Base-by-base conservation (phyloP, 2,888 invertebrate genomes). In the Drepana falcataria region DNA sequence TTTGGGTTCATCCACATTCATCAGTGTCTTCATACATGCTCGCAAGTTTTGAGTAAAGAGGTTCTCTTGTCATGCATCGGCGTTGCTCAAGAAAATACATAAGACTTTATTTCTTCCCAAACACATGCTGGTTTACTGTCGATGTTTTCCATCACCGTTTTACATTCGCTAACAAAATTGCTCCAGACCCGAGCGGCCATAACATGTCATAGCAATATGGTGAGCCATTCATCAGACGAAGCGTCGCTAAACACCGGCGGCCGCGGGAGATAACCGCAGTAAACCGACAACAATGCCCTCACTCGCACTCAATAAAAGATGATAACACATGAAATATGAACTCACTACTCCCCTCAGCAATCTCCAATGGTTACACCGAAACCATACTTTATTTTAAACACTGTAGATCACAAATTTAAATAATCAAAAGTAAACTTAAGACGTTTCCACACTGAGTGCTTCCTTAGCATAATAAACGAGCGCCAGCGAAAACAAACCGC, bases 281-380 rank as follows among this genome's bases (percentile, higher is more conserved):
- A 89, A 89, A 90, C 87, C 90, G 83, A 82, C 88, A 87, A 91
- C 90, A 90, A 90, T 87, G 75, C 88, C 81, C 81, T 66, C 72
- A 77, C 89, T 88, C 87, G 84, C 90, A 91, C 90, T 91, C 89
- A 88, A 91, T 91, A 91, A 91, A 91, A 89, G 88, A 91, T 90
- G 90, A 91, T 91, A 91, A 89, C 90, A 85, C 83, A 86, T 90
- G 89, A 91, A 91, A 89, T 91, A 90, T 90, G 90, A 89, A 90
- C 89, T 86, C 81, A 75, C 77, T 78, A 82, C 79, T 85, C 87
- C 87, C 87, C 84, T 82, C 81, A 67, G 65, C 70, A 55, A 63
- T 57, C 60, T 48, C 65, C 51, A 70, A 61, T 60, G 52, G 37
- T 37, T 54, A 55, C 65, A 63, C 9, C 48, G 2, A 77, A 65